Conservation (phyloP, 2,113 vertebrate genomes). For the Gymnogyps californianus region DNA sequence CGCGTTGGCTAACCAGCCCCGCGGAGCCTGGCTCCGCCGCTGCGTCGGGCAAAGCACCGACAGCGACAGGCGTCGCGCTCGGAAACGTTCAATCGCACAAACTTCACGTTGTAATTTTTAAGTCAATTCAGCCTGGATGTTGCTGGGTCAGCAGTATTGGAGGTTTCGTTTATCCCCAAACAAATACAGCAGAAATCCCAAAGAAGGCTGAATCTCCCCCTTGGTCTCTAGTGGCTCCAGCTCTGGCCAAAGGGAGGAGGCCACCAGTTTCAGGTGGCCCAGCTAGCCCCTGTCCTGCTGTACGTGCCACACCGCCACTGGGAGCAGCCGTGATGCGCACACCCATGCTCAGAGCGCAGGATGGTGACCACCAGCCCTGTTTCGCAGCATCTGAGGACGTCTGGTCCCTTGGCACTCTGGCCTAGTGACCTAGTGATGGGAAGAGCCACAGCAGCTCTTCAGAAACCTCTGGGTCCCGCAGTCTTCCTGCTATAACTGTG, state of each 20-base stretch:
- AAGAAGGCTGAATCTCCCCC: neutral
- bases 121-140: accelerated
- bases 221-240: neutral
- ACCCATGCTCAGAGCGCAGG: neutral
- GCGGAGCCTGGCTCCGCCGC: neutral
- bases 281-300: neutral
- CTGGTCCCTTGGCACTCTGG: neutral
- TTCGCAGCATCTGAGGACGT: neutral
- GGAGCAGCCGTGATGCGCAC: accelerated
- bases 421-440: neutral
- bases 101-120: neutral
- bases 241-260: neutral
- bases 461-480: neutral
- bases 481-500: neutral
- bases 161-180: neutral
- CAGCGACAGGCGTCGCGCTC: accelerated
- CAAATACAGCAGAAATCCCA: neutral
- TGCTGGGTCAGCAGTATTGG: neutral
- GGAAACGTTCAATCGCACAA: accelerated
- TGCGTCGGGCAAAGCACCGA: accelerated
- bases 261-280: neutral
- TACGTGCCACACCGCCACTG: neutral
- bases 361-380: neutral
- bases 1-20: neutral
- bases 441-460: neutral